These are phyloP conservation scores for Melanerpes aurifrons DNA, from an alignment of 2,113 vertebrate genomes.

Conservation along the genomic window DNA sequence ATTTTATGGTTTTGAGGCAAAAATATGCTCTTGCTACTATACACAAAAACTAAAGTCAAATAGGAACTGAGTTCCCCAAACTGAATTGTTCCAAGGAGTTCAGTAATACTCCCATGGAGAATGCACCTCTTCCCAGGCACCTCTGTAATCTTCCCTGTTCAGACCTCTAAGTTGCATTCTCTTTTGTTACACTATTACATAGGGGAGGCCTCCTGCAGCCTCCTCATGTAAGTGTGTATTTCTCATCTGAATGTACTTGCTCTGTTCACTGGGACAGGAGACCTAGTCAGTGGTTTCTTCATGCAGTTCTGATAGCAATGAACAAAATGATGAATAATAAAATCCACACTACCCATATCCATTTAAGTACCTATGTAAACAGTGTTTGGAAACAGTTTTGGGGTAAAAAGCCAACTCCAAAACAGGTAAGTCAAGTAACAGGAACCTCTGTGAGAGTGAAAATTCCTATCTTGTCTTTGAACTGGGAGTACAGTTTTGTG, in stretches of 20 bases:
- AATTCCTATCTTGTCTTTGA: not conserved
- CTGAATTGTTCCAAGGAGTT: not conserved
- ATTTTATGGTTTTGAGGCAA: not conserved
- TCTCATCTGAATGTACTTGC: not conserved
- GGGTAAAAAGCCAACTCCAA: fast-evolving
- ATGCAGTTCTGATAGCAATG: not conserved
- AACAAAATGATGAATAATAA: not conserved
- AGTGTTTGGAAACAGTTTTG: not conserved
- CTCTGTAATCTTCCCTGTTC: not conserved
- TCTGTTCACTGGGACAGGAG: not conserved
- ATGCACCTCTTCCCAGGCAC: not conserved
- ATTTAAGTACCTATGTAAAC: not conserved
- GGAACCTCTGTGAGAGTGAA: not conserved
- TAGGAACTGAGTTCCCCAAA: not conserved
- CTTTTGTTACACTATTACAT: not conserved
- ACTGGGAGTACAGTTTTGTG: not conserved
- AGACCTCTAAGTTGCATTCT: not conserved
- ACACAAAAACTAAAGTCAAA: not conserved
- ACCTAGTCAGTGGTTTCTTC: not conserved
- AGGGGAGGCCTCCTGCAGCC: not conserved
- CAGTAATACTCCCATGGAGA: not conserved
- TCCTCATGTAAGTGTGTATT: not conserved
- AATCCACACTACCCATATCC: fast-evolving
- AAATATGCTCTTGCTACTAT: not conserved
- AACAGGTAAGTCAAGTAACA: not conserved